Percentiles rank a stretch among this genome's conserved stretches.
phyloP scores from a whole-genome alignment of 2,888 invertebrate species.

The Pilophorus perplexus region DNA sequence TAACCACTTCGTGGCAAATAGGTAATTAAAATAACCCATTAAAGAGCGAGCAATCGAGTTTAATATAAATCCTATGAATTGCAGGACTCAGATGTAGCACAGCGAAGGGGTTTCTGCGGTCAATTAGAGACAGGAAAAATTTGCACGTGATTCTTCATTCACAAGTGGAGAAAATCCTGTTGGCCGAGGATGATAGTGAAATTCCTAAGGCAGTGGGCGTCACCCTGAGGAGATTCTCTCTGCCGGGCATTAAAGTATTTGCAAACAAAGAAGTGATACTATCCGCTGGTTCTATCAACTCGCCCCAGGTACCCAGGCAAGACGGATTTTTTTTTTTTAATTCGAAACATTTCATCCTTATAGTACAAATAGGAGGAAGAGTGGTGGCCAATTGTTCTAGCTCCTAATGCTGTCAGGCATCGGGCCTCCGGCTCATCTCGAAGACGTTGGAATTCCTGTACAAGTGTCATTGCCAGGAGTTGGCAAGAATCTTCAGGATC shows the following conservation, averaged over 20 bases:
- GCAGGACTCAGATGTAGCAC: slow-evolving; percentile 68
- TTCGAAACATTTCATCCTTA: background rate
- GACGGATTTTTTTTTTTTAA: too few relatives aligned
- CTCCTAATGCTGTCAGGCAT: slow-evolving; percentile 83
- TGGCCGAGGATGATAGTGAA: slow-evolving; percentile 58
- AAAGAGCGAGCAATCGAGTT: too few relatives aligned
- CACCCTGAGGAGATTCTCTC: slow-evolving; percentile 61
- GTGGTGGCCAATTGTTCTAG: slow-evolving; percentile 53
- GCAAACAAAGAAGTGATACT: slow-evolving; percentile 78
- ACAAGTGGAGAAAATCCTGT: slow-evolving; percentile 65
- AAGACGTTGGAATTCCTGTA: slow-evolving; percentile 60
- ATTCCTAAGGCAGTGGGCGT: slow-evolving; percentile 65
- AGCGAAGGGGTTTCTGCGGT: slow-evolving; percentile 75
- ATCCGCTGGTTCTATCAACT: slow-evolving; percentile 78
- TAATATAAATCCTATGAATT: too few relatives aligned
- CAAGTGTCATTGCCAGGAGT: slow-evolving; percentile 68
- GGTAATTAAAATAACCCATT: too few relatives aligned
- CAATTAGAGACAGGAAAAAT: slow-evolving; percentile 65
- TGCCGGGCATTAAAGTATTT: slow-evolving; percentile 56
- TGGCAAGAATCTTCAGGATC: slow-evolving; percentile 79
- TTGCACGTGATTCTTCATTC: slow-evolving; percentile 70
- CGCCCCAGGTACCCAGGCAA: slow-evolving; percentile 59
- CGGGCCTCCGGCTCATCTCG: slow-evolving; percentile 65
- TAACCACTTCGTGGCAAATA: too few relatives aligned
- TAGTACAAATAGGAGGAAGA: background rate